Base-by-base conservation (phyloP, 2,113 vertebrate species). In the Cyanocitta stelleri region DNA sequence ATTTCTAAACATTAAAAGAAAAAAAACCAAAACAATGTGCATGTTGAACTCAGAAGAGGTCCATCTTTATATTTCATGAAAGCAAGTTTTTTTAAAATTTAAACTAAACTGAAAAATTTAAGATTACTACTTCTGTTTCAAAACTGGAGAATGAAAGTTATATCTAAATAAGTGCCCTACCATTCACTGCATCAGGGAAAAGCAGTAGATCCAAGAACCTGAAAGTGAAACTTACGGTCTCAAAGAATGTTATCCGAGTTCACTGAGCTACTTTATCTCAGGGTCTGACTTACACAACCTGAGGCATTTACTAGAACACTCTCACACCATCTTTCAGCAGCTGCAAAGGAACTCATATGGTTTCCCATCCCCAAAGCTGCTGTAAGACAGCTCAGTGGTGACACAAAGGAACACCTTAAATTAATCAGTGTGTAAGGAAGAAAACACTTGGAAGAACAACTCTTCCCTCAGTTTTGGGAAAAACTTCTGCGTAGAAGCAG, bases 201-300 rank as follows among this genome's bases (percentile, higher is more conserved):
- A 17, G 41, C 43, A 58, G 11, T 8, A 58, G 63, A 63, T 54
- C 49, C 67, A 72, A 44, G 80, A 95, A 94, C 6, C 9, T 7
- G 74, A 95, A 96, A 96, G 76, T 85, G 88, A 96, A 94, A 95
- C 64, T 73, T 44, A 19, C 8, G 20, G 33, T 39, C 52, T 73
- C 1, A 1, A 39, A 48, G 46, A 54, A 91, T 44, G 4, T 52
- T 44, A 39, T 43, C 52, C 35, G 35, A 39, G 54, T 73, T 24
- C 23, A 55, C 27, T 7, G 76, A 67, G 9, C 32, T 24, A n/a
- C 11, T 49, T 46, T 46, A 49, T 35, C 59, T 80, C 35, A 23
- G 6, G 55, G 80, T 56, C 5, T 24, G 26, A 37, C 48, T 7
- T 59, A 46, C 7, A 72, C 48, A 80, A 82, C 52, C 29, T 1